Evolutionary conservation across 1,140 invertebrate genomes (phyloP).

Genomic region (Lepidurus packardi): DNA sequence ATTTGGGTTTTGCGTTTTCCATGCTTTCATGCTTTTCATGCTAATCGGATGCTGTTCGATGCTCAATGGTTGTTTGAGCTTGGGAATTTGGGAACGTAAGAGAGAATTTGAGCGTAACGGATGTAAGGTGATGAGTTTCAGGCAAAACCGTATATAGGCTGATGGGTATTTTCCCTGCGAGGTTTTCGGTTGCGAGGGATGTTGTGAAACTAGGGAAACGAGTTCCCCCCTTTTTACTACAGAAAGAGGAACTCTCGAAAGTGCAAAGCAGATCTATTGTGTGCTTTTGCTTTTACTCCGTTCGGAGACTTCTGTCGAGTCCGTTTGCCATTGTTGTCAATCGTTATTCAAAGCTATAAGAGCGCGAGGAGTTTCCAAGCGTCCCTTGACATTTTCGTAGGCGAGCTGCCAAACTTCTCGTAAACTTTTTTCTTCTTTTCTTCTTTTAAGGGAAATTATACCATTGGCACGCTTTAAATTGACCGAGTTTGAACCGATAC

Average conservation of each 20-base stretch:
- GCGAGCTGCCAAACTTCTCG: too few species aligned
- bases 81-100: too few species aligned
- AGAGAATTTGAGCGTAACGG: too few species aligned
- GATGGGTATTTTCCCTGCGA: not conserved
- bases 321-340: not conserved
- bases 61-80: too few species aligned
- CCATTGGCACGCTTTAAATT: not conserved
- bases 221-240: not conserved
- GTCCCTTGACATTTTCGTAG: not conserved
- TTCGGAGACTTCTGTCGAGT: not conserved
- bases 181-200: not conserved
- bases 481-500: not conserved
- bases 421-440: too few species aligned
- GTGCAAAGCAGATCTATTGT: not conserved
- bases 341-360: not conserved
- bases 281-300: constrained; percentile 1
- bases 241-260: not conserved
- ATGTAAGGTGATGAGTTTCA: not conserved
- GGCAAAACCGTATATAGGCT: not conserved
- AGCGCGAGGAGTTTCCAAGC: not conserved
- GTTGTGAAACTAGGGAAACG: not conserved
- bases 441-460: not conserved
- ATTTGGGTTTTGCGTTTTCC: too few species aligned
- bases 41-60: too few species aligned
- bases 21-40: too few species aligned